These are phyloP conservation scores for Psophia crepitans DNA, from an alignment of 2,113 vertebrate genomes.

Conservation along the genomic window DNA sequence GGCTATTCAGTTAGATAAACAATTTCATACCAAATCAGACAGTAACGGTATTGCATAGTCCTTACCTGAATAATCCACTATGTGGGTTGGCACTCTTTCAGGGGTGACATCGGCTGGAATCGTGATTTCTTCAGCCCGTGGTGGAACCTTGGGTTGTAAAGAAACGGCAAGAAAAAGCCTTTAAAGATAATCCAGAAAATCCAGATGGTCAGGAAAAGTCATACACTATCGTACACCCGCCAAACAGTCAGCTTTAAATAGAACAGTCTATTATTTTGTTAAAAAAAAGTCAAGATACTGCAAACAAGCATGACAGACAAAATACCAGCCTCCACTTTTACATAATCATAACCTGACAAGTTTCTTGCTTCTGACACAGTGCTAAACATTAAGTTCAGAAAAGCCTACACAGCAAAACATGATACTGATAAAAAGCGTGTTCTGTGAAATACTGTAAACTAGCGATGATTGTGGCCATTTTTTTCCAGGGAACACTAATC, in stretches of 20 bases:
- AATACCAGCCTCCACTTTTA: background rate
- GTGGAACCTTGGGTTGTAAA: constrained; percentile 84
- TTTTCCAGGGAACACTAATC: background rate
- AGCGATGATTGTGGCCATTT: background rate
- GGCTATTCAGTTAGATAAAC: background rate
- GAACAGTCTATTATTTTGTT: background rate
- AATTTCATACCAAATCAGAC: background rate
- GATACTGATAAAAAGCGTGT: background rate
- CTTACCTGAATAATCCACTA: constrained; percentile 97
- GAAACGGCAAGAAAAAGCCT: constrained; percentile 22
- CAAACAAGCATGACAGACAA: background rate
- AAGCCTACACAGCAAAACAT: background rate
- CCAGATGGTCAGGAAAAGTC: background rate
- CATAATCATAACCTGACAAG: background rate
- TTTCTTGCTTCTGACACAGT: background rate
- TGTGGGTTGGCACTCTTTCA: constrained; percentile 97
- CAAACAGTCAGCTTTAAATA: background rate
- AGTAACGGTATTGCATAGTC: background rate
- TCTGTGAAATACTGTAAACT: background rate
- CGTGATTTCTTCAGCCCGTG: constrained; percentile 95
- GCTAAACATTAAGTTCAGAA: background rate
- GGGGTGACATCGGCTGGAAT: constrained; percentile 98
- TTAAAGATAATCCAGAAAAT: background rate
- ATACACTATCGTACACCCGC: fast-evolving
- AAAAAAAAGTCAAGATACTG: background rate